Evolutionary conservation across 1,140 invertebrate species (phyloP).

Genomic region (Cherax quadricarinatus): DNA sequence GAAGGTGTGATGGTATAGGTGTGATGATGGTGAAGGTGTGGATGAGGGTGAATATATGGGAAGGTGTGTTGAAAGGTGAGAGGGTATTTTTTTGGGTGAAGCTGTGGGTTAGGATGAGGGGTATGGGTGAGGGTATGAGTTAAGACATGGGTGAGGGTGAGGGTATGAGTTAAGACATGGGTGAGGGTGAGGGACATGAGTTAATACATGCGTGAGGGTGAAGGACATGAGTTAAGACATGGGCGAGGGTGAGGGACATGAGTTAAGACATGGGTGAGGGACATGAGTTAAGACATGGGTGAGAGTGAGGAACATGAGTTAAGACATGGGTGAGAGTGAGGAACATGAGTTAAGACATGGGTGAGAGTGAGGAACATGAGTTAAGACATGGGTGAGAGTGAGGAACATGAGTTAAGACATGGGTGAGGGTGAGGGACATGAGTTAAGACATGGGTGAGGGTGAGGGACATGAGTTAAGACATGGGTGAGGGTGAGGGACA

Average conservation of each 20-base stretch:
- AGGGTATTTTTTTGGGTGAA: not conserved
- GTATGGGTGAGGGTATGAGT: not conserved
- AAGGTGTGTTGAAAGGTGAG: not conserved
- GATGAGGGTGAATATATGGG: not conserved
- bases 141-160: not conserved
- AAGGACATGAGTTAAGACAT: too few species aligned
- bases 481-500: not conserved
- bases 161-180: too few species aligned
- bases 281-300: not conserved
- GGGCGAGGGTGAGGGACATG: too few species aligned
- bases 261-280: too few species aligned
- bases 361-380: too few species aligned
- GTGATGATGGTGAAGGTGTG: not conserved
- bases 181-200: too few species aligned
- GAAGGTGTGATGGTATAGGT: not conserved
- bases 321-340: not conserved
- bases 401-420: too few species aligned
- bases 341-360: too few species aligned
- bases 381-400: too few species aligned
- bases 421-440: too few species aligned
- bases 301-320: not conserved
- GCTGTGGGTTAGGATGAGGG: not conserved
- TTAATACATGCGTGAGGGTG: too few species aligned
- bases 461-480: too few species aligned
- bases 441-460: not conserved